A percentile compares a stretch with the other conserved stretches of the same genome.
These are phyloP conservation scores for Percopsis transmontana DNA, from an alignment of 2,113 vertebrate genomes.

Conservation along the genomic window DNA sequence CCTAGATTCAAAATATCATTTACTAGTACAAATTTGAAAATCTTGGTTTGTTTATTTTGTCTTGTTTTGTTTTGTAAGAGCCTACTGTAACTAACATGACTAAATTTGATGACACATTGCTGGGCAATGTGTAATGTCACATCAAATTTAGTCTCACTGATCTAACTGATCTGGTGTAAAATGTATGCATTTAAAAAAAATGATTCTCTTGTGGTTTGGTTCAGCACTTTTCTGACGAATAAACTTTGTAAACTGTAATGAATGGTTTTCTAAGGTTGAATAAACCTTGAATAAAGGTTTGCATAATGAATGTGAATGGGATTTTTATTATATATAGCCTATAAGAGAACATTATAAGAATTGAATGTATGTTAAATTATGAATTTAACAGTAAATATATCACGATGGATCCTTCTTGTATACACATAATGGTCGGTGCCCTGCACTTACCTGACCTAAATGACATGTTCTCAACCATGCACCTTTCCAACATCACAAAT, in stretches of 20 bases:
- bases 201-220: conserved; percentile 14
- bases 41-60: not conserved
- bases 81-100: not conserved
- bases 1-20: too few species aligned
- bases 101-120: conserved; percentile 47
- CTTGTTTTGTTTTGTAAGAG: not conserved
- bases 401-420: too few species aligned
- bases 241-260: conserved; percentile 47
- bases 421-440: too few species aligned
- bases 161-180: conserved; percentile 1
- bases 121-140: conserved; percentile 51
- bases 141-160: too few species aligned
- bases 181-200: not conserved
- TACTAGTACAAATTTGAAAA: not conserved
- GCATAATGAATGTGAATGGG: too few species aligned
- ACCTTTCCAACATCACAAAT: too few species aligned
- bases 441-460: too few species aligned
- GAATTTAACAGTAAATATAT: too few species aligned
- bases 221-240: conserved; percentile 57
- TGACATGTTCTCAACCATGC: too few species aligned
- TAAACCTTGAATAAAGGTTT: conserved; percentile 61
- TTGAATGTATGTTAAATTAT: too few species aligned
- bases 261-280: conserved; percentile 61
- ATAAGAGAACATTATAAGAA: too few species aligned
- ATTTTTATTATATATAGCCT: too few species aligned